phyloP scores from a whole-genome alignment of 23 tunicate species.

The Styela clava region DNA sequence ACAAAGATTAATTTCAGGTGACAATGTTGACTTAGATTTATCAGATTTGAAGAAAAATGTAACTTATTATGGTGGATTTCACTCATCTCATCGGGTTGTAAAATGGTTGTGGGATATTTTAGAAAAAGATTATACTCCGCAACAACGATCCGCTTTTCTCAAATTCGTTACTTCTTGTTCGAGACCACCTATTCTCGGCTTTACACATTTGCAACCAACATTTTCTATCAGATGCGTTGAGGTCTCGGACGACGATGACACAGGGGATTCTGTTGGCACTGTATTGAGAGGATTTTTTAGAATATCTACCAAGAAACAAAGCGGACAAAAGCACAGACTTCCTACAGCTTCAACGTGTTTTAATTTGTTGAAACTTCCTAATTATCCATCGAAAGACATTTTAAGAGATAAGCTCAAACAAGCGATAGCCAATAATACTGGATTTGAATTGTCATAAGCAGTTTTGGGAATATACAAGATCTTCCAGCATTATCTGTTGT shows the following conservation, averaged over 20 bases:
- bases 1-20: slow-evolving; percentile 94
- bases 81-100: slow-evolving; percentile 81
- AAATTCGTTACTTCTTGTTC: slow-evolving; percentile 99
- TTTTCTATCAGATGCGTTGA: slow-evolving; percentile 98
- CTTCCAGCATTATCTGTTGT: no score
- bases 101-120: slow-evolving; percentile 95
- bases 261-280: slow-evolving; percentile 93
- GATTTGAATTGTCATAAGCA: slow-evolving; percentile 81
- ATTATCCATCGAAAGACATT: slow-evolving; percentile 89
- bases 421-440: slow-evolving; percentile 94
- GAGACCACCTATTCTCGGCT: slow-evolving; percentile 93
- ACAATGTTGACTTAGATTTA: slow-evolving; percentile 81
- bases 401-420: slow-evolving; percentile 84
- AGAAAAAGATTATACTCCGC: slow-evolving; percentile 77
- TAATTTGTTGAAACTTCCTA: slow-evolving; percentile 91
- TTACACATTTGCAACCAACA: slow-evolving; percentile 89
- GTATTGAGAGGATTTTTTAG: slow-evolving; percentile 63
- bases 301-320: slow-evolving; percentile 16
- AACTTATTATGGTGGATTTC: slow-evolving; percentile 90
- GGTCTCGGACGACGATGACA: slow-evolving; percentile 95
- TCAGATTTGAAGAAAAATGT: slow-evolving; percentile 54
- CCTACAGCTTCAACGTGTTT: slow-evolving; percentile 99
- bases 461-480: no score
- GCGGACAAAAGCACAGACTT: slow-evolving; percentile 49
- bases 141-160: slow-evolving; percentile 78